Percentiles rank a stretch among this genome's conserved stretches.
These are phyloP conservation scores for Pseudorhombus dupliciocellatus DNA, from an alignment of 2,113 vertebrate species.

Conservation along the genomic window DNA sequence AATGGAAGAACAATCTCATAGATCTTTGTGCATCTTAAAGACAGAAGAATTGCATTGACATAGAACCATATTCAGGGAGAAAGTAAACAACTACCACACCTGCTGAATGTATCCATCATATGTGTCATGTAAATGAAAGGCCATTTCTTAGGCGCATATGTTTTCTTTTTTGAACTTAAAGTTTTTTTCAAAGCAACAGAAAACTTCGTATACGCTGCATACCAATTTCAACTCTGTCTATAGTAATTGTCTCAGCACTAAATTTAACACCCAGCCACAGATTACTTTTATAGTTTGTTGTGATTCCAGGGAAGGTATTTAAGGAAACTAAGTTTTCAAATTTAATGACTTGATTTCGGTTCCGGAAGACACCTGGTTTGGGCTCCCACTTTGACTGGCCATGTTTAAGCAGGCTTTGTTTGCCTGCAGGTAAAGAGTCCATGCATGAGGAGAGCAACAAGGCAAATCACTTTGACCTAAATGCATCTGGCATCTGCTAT, in stretches of 20 bases:
- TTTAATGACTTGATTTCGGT: not conserved
- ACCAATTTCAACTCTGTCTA: not conserved
- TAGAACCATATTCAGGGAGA: slow-evolving; percentile 12
- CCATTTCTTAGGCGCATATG: not conserved
- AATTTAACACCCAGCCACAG: not conserved
- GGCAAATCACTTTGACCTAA: too few relatives aligned
- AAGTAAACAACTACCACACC: slow-evolving; percentile 13
- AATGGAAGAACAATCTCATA: slow-evolving; percentile 8
- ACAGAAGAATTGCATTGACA: slow-evolving; percentile 25
- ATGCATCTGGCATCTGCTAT: too few relatives aligned
- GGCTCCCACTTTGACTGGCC: too few relatives aligned
- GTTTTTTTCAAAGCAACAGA: not conserved
- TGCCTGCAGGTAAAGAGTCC: too few relatives aligned
- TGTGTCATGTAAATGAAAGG: not conserved
- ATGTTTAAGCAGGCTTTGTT: too few relatives aligned
- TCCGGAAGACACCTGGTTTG: too few relatives aligned
- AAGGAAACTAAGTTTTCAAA: not conserved
- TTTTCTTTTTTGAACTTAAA: not conserved
- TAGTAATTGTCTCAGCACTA: not conserved
- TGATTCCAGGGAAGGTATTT: not conserved
- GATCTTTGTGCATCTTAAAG: slow-evolving; percentile 5
- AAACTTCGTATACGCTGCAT: not conserved
- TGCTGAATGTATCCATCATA: slow-evolving; percentile 18
- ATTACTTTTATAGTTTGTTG: not conserved
- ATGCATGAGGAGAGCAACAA: too few relatives aligned